Evolutionary conservation across 1,140 invertebrate species (phyloP).

Genomic region (Ruditapes philippinarum): DNA sequence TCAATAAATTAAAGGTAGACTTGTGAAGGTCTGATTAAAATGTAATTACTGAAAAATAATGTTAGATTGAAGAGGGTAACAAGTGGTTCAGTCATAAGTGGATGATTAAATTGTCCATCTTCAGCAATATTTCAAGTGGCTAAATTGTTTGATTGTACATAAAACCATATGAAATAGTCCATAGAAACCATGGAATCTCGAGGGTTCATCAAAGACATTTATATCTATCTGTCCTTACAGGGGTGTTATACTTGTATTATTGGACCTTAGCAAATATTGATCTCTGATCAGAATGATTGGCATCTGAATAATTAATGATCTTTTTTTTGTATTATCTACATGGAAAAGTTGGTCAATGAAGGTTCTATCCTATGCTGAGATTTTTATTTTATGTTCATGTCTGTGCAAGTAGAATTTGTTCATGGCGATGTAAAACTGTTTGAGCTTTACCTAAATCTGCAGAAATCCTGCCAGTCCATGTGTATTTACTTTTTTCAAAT

Average conservation of each 20-base stretch:
- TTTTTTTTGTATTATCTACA: background rate
- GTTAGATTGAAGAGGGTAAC: background rate
- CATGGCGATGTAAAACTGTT: no score
- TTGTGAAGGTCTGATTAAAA: no score
- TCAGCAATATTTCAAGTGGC: conserved; percentile 5
- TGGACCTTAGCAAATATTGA: background rate
- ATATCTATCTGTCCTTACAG: conserved; percentile 9
- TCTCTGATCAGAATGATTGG: background rate
- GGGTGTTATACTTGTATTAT: background rate
- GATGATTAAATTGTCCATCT: background rate
- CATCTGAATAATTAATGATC: conserved; percentile 23
- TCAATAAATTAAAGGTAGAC: no score
- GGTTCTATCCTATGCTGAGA: background rate
- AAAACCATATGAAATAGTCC: background rate
- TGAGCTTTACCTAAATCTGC: no score
- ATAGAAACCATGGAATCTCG: background rate
- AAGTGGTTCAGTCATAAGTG: background rate
- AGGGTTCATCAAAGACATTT: conserved; percentile 2
- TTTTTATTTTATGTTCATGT: background rate
- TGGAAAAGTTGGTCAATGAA: background rate
- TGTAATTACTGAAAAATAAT: no score
- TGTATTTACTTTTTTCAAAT: no score
- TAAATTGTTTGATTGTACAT: background rate
- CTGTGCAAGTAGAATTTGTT: background rate
- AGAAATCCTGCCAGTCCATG: no score